phyloP scores from a whole-genome alignment of 2,888 invertebrate species.

The Eumacrocentrus americanus region DNA sequence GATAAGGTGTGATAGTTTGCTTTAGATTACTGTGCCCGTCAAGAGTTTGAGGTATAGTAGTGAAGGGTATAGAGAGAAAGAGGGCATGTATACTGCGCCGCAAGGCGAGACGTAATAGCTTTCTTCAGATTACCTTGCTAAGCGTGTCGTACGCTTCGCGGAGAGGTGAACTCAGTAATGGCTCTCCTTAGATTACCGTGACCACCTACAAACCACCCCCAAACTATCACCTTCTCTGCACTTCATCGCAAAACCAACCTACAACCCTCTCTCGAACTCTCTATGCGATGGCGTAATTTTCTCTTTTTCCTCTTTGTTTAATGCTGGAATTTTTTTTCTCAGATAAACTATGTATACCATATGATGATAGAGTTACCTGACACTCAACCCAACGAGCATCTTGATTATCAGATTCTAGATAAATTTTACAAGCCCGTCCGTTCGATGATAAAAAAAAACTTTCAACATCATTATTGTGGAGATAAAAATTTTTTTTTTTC shows the following conservation, averaged over 20 bases:
- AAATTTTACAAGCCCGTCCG: too few species aligned
- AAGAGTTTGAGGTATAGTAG: slow-evolving; percentile 27
- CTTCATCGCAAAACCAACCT: slow-evolving; percentile 4
- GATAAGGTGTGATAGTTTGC: slow-evolving; percentile 37
- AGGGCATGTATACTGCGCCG: background rate
- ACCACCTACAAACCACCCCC: slow-evolving; percentile 14
- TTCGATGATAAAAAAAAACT: too few species aligned
- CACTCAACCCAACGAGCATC: background rate
- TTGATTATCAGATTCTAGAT: background rate
- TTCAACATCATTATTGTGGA: too few species aligned
- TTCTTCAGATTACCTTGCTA: slow-evolving; percentile 29
- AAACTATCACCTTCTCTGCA: slow-evolving; percentile 4
- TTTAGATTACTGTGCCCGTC: slow-evolving; percentile 35
- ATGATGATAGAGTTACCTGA: background rate
- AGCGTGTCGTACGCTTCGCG: slow-evolving; percentile 11
- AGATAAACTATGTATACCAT: background rate
- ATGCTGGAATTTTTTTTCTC: background rate
- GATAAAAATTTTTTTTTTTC: too few species aligned
- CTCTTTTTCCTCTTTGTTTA: background rate
- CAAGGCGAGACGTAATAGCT: slow-evolving; percentile 30
- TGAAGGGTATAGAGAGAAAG: slow-evolving; percentile 22
- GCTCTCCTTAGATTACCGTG: slow-evolving; percentile 17
- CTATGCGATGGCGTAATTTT: background rate
- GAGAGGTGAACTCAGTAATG: slow-evolving; percentile 18
- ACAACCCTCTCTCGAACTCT: background rate